Base-by-base conservation (phyloP, 2,888 invertebrate species). In the Quadroppia sp. region DNA sequence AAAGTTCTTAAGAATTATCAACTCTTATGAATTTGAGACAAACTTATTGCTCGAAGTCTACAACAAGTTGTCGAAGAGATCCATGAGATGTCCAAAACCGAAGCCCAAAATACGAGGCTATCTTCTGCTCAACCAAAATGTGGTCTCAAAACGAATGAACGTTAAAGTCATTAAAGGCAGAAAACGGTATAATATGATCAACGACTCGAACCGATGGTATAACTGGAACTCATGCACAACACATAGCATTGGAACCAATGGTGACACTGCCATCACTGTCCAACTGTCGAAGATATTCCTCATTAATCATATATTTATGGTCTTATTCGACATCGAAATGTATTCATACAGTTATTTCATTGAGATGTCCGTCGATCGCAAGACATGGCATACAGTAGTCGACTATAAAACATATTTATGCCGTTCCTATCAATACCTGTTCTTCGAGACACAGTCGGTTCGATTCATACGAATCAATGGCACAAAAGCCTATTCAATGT, bases 391-490 rank as follows among this genome's bases (percentile, higher is more conserved):
- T 76, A 87, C 90, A 75, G 90, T 99, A 73, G 87, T 97, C 76
- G 97, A 99, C 84, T 91, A 98, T 85, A 90, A 91, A 77, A 86
- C 88, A 77, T 95, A 91, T 85, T 89, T 90, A 82, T 99, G 99
- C 82, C 89, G 99, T 76, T 96, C 96, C 23, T 96, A 94, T 94
- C 99, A 99, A 85, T 89, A 89, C 82, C 87, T 99, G 70, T 95
- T 92, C 85, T 99, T 99, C 84, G 87, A 89, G 78, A 87, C 91
- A 45, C 84, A 92, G 75, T 95, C 97, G 72, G 92, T 95, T 76
- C 90, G 89, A 76, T 86, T 81, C 79, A 82, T 86, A 50, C 82
- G 84, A 67, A 82, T 87, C 15, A 83, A 85, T 72, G 97, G 98
- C 79, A 96, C 95, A 25, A 90, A 94, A n/a, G n/a, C n/a, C 82